Evolutionary conservation across 2,888 invertebrate genomes (phyloP), one percentile per base, ranked within the genome.

Genomic region (Pristionchus fissidentatus): DNA sequence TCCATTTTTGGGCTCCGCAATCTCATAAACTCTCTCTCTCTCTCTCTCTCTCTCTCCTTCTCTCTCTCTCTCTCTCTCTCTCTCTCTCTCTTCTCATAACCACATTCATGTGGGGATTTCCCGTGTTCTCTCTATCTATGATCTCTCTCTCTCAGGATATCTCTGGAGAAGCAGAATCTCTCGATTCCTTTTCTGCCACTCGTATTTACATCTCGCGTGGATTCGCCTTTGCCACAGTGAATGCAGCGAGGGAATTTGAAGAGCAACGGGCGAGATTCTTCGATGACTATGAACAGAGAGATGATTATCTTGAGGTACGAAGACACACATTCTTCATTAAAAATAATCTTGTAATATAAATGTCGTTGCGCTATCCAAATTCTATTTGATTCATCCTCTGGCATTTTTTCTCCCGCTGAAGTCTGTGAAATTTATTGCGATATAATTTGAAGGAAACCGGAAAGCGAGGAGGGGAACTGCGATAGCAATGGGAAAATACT

Each of bases 251-350:
- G 92, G 96, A 96, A 92, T 96, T 96, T 91, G 96, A 96, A 93
- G 95, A 95, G 87, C 96, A 96, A 92, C 93, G 96, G 85, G 95
- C 95, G 26, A 93, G 95, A 89, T 96, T 96, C 93, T 96, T 94
- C 90, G 95, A 95, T 83, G 95, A 95, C 87, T 95, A 96, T 93
- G 96, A 96, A 92, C 93, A 95, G 35, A 94, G 95, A 84, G 96
- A 96, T 91, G 96, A 96, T 93, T 96, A 96, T 92, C 95, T 96
- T 95, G 96, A 96, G 93, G 96, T 95, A 94, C 93, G 83, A 90
- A 32, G 77, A n/a, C n/a, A n/a, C n/a, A n/a, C n/a, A n/a, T n/a
- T n/a, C n/a, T n/a, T n/a, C n/a, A n/a, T n/a, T n/a, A n/a, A n/a
- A n/a, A n/a, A n/a, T n/a, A n/a, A n/a, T n/a, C n/a, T n/a, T n/a